phyloP scores from a whole-genome alignment of 2,797 vertebrate species.

The Dromococcyx pavoninus region DNA sequence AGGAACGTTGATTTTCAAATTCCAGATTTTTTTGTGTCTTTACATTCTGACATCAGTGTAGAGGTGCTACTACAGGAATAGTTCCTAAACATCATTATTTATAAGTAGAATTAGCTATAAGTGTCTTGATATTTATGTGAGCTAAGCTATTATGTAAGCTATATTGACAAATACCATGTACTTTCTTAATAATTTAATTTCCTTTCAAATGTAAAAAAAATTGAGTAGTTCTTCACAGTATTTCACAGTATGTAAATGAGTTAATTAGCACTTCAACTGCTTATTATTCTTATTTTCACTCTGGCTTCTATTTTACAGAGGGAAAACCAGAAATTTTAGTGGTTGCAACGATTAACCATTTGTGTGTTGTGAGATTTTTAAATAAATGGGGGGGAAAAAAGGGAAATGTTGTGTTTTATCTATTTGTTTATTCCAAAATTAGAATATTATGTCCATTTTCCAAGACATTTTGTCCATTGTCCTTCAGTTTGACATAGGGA shows the following conservation, averaged over 20 bases:
- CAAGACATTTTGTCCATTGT: not conserved
- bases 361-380: not conserved
- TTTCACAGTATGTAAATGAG: not conserved
- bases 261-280: constrained; percentile 4
- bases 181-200: not conserved
- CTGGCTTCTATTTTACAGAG: not conserved
- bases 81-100: not conserved
- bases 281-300: not conserved
- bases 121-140: not conserved
- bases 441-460: not conserved
- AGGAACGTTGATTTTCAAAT: not conserved
- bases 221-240: not conserved
- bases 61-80: not conserved
- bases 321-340: not conserved
- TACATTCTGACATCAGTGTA: not conserved
- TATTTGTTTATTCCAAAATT: not conserved
- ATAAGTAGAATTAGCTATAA: not conserved
- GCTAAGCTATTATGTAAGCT: too few relatives aligned
- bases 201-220: not conserved
- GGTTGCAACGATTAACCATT: not conserved
- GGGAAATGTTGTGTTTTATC: not conserved
- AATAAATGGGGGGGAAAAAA: not conserved
- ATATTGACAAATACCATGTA: not conserved
- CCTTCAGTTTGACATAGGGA: not conserved
- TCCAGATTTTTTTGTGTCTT: not conserved